Base-by-base conservation (phyloP, 2,797 vertebrate genomes). In the Echeneis naucrates region DNA sequence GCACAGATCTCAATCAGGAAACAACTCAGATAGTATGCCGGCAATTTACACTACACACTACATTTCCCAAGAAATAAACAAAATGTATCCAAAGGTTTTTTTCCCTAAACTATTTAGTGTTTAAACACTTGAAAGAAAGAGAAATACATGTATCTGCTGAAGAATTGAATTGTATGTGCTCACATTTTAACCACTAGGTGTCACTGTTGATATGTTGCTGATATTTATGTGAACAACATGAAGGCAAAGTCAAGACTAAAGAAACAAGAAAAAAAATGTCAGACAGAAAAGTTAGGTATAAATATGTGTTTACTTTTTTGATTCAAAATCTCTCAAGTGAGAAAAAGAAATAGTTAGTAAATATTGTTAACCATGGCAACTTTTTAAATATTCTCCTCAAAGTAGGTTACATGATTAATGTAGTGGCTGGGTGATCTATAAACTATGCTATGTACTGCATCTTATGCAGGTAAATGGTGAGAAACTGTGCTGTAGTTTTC, bases 1-100 rank as follows among this genome's bases (percentile, higher is more conserved):
- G 35, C 97, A 97, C 87, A 94, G 96, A 1, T 92, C 94, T 21
- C 94, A 96, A 57, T 85, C 95, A 0, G 95, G 94, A 74, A 96
- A 95, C 65, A 96, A 97, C 83, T 95, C 96, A 2, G 97, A 99
- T 0, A 96, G 98, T 99, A 89, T 88, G 96, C 42, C 45, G 24
- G 35, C 59, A 54, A n/a, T n/a, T n/a, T n/a, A n/a, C n/a, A n/a
- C n/a, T n/a, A n/a, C n/a, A 5, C 55, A 30, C n/a, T n/a, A n/a
- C n/a, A 35, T 30, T 24, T 38, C 4, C 23, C 16, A 37, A 14
- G 14, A 30, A 12, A 64, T 1, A 3, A 33, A 50, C 2, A 30
- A 60, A 38, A 64, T 16, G 21, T 35, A 44, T 0, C 4, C 12
- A 11, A 4, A 4, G 6, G 12, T 3, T 48, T 10, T 32, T 27